Evolutionary conservation across 2,113 vertebrate species (phyloP), one percentile per base, ranked within the genome.

Genomic region (Stomatorhinus ivindoensis): DNA sequence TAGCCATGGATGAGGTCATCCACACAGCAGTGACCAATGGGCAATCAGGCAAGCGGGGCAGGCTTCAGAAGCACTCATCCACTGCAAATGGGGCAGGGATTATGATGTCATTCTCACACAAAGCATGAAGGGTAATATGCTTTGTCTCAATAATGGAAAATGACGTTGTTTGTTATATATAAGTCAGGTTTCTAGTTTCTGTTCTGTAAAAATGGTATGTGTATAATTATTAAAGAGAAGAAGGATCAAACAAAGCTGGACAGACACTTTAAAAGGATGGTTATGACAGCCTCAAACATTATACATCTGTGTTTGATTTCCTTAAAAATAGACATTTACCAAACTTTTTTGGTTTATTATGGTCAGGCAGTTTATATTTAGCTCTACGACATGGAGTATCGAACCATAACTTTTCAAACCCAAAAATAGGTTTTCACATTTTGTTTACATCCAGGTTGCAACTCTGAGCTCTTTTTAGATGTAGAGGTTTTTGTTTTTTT

Each of bases 1-100:
- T 94, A 95, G 91, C 24, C 35, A 47, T 65, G 69, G 88, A 8
- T 91, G 90, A 93, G 90, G 90, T 94, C 93, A 93, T 86, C 89
- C 17, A 2, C 53, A 84, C 82, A 51, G 88, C 89, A 44, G 65
- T 91, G 80, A 76, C 44, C 82, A 84, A 46, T 84, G 4, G 73
- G 89, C 90, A 83, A 31, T 50, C n/a, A 24, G 55, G 48, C 15
- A 44, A 27, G 44, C 3, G 47, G 89, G 47, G 46, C 19, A 13
- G 86, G 86, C 48, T 10, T 88, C 55, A 89, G 48, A 61, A 48
- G 84, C 51, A 44, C 69, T 85, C 87, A 73, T n/a, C 82, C 21
- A 84, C 44, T 84, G 24, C 82, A 84, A 46, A 84, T 84, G 44
- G 44, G 48, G 82, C 82, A 84, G 44, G 82, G 39, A 47, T 84